Conservation (phyloP, 2,113 vertebrate species). For the Dolichallabes microphthalmus region DNA sequence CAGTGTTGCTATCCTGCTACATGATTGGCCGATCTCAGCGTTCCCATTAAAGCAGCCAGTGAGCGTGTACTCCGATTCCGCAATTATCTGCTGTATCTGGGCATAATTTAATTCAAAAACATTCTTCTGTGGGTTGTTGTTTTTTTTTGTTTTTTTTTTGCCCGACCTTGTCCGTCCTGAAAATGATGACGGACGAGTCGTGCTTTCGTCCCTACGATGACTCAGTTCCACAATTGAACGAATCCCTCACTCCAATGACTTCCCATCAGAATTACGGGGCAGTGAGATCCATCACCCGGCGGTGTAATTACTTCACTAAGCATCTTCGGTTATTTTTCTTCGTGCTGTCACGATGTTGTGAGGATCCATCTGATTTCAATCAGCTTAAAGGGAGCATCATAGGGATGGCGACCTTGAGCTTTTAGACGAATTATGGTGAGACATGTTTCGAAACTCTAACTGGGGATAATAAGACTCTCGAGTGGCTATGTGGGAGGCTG, state of each 20-base stretch:
- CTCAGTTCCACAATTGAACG: conserved; percentile 41
- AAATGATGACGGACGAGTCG: conserved; percentile 25
- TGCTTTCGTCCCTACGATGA: not conserved
- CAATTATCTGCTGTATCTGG: conserved; percentile 23
- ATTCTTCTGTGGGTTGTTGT: conserved; percentile 11
- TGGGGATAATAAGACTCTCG: conserved; percentile 45
- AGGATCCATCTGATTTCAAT: conserved; percentile 49
- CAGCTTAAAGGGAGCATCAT: conserved; percentile 46
- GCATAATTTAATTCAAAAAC: conserved; percentile 43
- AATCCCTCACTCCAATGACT: conserved; percentile 34
- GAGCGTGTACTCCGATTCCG: not conserved
- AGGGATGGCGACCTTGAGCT: conserved; percentile 30
- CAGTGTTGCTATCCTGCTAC: not conserved
- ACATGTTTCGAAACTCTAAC: conserved; percentile 41
- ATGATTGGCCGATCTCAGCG: not conserved
- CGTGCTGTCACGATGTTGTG: conserved; percentile 41
- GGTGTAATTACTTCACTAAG: conserved; percentile 35
- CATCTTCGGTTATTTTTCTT: conserved; percentile 38
- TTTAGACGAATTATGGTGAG: conserved; percentile 46
- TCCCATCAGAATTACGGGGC: conserved; percentile 3
- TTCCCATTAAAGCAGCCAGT: not conserved
- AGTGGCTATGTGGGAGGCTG: not conserved
- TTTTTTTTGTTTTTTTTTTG: not conserved
- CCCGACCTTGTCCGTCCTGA: conserved; percentile 40
- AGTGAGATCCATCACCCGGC: conserved; percentile 19